phyloP scores from a whole-genome alignment of 1,140 invertebrate species.

The Scaptomyza hsui region DNA sequence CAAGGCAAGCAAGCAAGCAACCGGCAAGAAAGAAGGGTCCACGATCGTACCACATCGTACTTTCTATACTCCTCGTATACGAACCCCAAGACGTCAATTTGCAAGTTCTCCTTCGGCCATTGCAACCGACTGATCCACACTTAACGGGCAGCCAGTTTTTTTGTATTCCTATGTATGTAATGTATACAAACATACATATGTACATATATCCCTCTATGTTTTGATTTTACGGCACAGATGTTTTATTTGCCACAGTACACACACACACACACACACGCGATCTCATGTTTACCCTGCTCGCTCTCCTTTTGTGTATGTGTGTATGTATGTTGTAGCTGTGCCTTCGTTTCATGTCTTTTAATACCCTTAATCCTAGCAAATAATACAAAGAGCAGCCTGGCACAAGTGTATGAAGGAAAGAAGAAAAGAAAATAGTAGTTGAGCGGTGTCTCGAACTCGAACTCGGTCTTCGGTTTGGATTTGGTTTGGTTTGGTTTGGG shows the following conservation, averaged over 20 bases:
- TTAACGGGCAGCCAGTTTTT: constrained; percentile 41
- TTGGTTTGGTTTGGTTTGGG: constrained; percentile 11
- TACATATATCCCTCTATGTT: constrained; percentile 58
- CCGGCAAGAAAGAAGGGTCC: constrained; percentile 55
- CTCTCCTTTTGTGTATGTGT: not conserved
- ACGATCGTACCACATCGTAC: constrained; percentile 3
- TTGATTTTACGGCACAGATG: constrained; percentile 79
- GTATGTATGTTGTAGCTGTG: constrained; percentile 25
- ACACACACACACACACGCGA: constrained; percentile 7
- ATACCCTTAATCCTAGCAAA: constrained; percentile 82
- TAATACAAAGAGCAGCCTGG: constrained; percentile 64
- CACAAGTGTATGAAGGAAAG: constrained; percentile 63
- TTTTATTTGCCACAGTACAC: constrained; percentile 65
- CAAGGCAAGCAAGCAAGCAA: constrained; percentile 5
- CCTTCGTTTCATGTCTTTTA: constrained; percentile 69
- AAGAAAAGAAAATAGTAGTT: constrained; percentile 27
- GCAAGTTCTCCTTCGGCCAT: constrained; percentile 31
- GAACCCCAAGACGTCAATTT: constrained; percentile 72
- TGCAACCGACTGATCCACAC: constrained; percentile 40
- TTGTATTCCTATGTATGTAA: constrained; percentile 13
- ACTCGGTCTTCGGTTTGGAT: constrained; percentile 33
- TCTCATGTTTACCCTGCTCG: constrained; percentile 47
- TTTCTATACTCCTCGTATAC: constrained; percentile 14
- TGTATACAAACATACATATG: not conserved
- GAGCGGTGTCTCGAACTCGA: constrained; percentile 14